A percentile compares a stretch with the other conserved stretches of the same genome.
Evolutionary conservation across 1,140 invertebrate genomes (phyloP).

Genomic region (Polypedilum vanderplanki): DNA sequence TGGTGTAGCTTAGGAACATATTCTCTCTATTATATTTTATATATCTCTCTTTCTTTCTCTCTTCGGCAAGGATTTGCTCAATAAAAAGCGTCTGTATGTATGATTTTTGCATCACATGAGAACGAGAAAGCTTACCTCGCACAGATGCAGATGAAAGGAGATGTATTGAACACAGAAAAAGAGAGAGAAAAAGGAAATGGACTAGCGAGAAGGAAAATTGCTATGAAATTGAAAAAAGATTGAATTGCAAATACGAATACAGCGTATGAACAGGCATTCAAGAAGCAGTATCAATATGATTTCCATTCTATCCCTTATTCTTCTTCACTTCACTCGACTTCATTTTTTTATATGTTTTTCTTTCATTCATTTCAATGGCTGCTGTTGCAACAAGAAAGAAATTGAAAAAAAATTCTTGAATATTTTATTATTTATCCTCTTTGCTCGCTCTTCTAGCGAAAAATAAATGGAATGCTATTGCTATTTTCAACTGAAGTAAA

Average conservation of each 20-base stretch:
- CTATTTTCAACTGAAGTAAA: no score
- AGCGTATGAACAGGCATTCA: not conserved
- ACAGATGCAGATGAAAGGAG: not conserved
- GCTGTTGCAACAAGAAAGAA: not conserved
- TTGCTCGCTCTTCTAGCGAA: not conserved
- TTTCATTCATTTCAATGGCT: not conserved
- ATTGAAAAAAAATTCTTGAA: not conserved
- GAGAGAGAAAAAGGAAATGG: constrained; percentile 6
- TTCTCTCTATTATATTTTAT: no score
- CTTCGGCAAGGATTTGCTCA: no score
- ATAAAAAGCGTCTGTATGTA: no score
- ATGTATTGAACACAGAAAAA: not conserved
- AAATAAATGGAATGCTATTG: not conserved
- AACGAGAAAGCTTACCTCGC: no score
- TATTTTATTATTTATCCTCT: not conserved
- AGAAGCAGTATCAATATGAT: not conserved
- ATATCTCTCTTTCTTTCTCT: no score
- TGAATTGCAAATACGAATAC: not conserved
- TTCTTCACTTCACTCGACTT: not conserved
- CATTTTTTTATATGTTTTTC: not conserved
- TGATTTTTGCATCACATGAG: no score
- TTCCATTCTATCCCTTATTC: not conserved
- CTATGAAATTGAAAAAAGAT: not conserved
- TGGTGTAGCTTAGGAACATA: no score
- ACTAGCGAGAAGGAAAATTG: not conserved